Evolutionary conservation across 1,140 invertebrate genomes (phyloP).

Genomic region (Penaeus indicus): DNA sequence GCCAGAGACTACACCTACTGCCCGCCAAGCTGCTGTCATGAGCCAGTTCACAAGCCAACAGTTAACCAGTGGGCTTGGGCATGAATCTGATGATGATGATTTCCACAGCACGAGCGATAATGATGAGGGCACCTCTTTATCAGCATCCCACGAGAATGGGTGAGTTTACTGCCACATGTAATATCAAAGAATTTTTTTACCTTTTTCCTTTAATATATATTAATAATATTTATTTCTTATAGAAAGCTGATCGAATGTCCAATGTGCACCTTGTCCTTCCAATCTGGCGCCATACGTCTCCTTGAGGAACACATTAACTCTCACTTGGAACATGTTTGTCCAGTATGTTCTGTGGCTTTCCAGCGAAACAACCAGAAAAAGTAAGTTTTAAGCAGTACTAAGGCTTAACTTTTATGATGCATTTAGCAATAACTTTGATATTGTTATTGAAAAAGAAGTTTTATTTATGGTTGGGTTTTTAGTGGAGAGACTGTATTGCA

Average conservation of each 20-base stretch:
- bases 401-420: neutral
- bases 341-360: constrained; percentile 50
- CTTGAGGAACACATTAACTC: constrained; percentile 51
- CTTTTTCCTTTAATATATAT: neutral
- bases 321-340: constrained; percentile 52
- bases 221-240: neutral
- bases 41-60: constrained; percentile 41
- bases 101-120: constrained; percentile 54
- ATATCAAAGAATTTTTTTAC: neutral
- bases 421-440: too few species aligned
- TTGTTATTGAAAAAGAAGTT: neutral
- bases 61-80: neutral
- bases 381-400: neutral
- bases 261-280: constrained; percentile 45
- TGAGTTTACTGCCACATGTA: too few species aligned
- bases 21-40: constrained; percentile 49
- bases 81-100: constrained; percentile 50
- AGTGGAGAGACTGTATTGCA: neutral
- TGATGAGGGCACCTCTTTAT: neutral
- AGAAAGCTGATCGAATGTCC: constrained; percentile 19
- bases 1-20: constrained; percentile 44
- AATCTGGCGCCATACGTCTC: constrained; percentile 1
- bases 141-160: too few species aligned
- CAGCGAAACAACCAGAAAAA: constrained; percentile 38
- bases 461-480: neutral